Base-by-base conservation (phyloP, 2,797 vertebrate genomes). In the Rhabdophis nuchalis region DNA sequence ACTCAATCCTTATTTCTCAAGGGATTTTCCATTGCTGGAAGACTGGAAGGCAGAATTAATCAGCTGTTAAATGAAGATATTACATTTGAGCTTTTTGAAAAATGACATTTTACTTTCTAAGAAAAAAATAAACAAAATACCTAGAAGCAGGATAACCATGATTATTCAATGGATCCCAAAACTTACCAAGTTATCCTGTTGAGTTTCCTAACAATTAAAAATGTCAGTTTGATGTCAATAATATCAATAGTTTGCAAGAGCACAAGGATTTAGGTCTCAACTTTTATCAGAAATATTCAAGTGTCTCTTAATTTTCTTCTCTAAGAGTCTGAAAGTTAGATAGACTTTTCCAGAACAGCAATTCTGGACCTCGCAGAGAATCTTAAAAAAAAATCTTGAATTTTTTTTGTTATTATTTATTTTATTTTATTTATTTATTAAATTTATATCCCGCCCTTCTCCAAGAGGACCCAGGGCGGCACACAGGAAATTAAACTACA, bases 171-270 rank as follows among this genome's bases (percentile, higher is more conserved):
- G 61, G 29, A 57, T 53, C 36, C 36, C 1, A 86, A 86, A 25
- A 68, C 58, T 86, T 86, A n/a, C 36, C 64, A 89, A 89, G 82
- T 88, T 57, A 57, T 32, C 32, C 91, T 88, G 36, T 41, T 86
- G 72, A 32, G 88, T 92, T 92, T 72, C 92, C 88, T 87, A 90
- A 89, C 88, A 90, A 92, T 85, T 61, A 87, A 86, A 57, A 61
- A 58, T 92, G 86, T 77, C 50, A 52, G 57, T 53, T 54, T 25
- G 46, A 12, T 87, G 53, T 58, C 92, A 72, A 29, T 5, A 89
- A 87, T 29, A 5, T 46, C 9, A 82, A 11, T 82, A 82, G 72
- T 41, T 41, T 46, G 9, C 36, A 9, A 87, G 14, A 82, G 25
- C 61, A 60, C 36, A 53, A 2, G 9, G 9, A 36, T 52, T 82